phyloP scores from a whole-genome alignment of 1,140 invertebrate species.

The Drosophila obscura region DNA sequence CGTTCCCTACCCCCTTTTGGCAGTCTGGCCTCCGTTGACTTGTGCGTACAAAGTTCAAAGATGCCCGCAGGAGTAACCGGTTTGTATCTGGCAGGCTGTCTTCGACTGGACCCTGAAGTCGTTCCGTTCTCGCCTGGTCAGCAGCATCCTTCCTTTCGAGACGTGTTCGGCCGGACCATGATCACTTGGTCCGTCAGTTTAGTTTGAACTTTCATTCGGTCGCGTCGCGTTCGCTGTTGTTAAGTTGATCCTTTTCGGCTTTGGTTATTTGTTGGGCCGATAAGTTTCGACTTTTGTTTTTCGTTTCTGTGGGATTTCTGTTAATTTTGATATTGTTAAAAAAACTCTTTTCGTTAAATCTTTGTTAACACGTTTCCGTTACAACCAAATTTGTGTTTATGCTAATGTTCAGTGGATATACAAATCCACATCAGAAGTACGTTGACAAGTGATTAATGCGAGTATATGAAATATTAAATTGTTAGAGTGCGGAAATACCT shows the following conservation, averaged over 20 bases:
- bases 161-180: constrained; percentile 36
- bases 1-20: constrained; percentile 37
- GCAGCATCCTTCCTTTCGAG: constrained; percentile 55
- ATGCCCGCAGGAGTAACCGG: constrained; percentile 66
- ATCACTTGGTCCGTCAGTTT: constrained; percentile 61
- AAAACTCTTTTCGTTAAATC: constrained; percentile 52
- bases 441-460: too few relatives aligned
- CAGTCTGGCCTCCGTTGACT: constrained; percentile 48
- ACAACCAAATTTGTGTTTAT: constrained; percentile 13
- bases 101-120: constrained; percentile 63
- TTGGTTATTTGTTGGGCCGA: constrained; percentile 62
- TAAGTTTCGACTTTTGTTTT: constrained; percentile 56
- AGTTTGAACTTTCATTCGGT: constrained; percentile 81
- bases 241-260: constrained; percentile 46
- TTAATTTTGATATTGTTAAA: constrained; percentile 52
- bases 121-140: constrained; percentile 18
- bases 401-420: too few relatives aligned
- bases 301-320: constrained; percentile 74
- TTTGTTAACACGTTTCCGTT: constrained; percentile 36
- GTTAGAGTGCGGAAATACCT: too few relatives aligned
- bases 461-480: too few relatives aligned
- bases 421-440: too few relatives aligned
- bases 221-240: constrained; percentile 71
- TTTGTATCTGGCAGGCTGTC: constrained; percentile 74
- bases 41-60: constrained; percentile 70